Evolutionary conservation across 2,888 invertebrate genomes (phyloP).

Genomic region (Anoncus sp.): DNA sequence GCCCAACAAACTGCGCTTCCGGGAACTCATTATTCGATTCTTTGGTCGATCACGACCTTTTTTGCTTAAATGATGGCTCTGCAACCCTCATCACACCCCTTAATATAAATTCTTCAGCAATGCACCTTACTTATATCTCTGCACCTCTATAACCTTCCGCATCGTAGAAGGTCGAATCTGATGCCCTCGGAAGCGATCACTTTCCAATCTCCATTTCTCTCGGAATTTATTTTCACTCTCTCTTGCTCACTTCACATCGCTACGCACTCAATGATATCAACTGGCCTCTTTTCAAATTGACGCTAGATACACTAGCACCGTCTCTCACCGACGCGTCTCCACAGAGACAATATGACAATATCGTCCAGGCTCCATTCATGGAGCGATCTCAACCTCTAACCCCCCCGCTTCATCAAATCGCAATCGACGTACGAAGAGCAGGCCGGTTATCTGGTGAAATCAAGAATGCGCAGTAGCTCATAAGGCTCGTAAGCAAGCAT

Average conservation of each 20-base stretch:
- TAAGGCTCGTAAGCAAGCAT: neutral
- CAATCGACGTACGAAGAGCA: neutral
- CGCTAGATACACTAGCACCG: neutral
- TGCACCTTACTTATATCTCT: neutral
- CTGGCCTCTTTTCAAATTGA: neutral
- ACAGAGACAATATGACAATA: neutral
- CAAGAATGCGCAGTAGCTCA: neutral
- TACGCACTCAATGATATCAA: neutral
- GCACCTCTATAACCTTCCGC: neutral
- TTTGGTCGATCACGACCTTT: neutral
- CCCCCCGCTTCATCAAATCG: no score
- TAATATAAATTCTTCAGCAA: neutral
- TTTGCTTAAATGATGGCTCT: slow-evolving; percentile 9
- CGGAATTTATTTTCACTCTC: neutral
- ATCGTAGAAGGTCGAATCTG: slow-evolving; percentile 4
- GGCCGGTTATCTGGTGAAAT: slow-evolving; percentile 13
- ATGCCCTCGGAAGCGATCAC: neutral
- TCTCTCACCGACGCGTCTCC: neutral
- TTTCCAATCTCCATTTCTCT: slow-evolving; percentile 1
- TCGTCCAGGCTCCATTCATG: neutral
- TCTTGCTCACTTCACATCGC: no score
- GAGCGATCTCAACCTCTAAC: no score
- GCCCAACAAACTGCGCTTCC: neutral
- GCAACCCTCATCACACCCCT: neutral
- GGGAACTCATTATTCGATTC: neutral